Conservation (phyloP, 1,140 invertebrate genomes). For the Drosophila athabasca region DNA sequence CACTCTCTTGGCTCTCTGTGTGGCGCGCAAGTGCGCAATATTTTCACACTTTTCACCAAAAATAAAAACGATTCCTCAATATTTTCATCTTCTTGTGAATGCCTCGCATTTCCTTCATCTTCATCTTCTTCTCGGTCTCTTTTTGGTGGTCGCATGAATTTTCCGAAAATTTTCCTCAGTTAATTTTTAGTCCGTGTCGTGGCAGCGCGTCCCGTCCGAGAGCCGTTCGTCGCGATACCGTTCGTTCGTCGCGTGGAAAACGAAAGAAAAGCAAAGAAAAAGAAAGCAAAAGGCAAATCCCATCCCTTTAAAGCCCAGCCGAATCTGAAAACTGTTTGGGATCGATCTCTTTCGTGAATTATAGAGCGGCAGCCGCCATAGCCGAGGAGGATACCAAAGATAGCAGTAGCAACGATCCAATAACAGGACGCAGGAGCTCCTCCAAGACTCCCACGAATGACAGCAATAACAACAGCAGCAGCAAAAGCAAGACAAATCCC, state of each 20-base stretch:
- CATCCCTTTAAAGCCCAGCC: too few relatives aligned
- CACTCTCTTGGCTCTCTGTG: slow-evolving; percentile 37
- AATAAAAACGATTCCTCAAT: slow-evolving; percentile 82
- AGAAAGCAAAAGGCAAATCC: slow-evolving; percentile 25
- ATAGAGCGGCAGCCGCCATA: slow-evolving; percentile 51
- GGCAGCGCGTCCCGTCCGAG: slow-evolving; percentile 61
- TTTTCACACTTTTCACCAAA: slow-evolving; percentile 81
- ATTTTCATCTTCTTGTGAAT: slow-evolving; percentile 52
- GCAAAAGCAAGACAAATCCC: slow-evolving; percentile 44
- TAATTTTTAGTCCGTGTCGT: slow-evolving; percentile 78
- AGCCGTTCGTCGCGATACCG: slow-evolving; percentile 58
- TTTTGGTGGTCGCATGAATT: slow-evolving; percentile 53
- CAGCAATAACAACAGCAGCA: slow-evolving; percentile 42
- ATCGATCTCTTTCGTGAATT: slow-evolving; percentile 20
- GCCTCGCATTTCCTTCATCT: slow-evolving; percentile 46
- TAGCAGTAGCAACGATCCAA: not conserved
- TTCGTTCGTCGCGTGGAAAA: slow-evolving; percentile 41
- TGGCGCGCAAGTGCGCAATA: slow-evolving; percentile 72
- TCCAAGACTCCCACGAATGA: slow-evolving; percentile 76
- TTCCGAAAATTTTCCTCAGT: slow-evolving; percentile 69
- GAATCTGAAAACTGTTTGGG: slow-evolving; percentile 19
- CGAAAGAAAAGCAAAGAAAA: slow-evolving; percentile 1
- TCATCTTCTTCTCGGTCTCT: slow-evolving; percentile 41
- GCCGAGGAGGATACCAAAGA: slow-evolving; percentile 64
- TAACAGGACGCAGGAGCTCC: slow-evolving; percentile 42